phyloP scores from a whole-genome alignment of 2,888 invertebrate genomes.

The Diarsia dahlii region DNA sequence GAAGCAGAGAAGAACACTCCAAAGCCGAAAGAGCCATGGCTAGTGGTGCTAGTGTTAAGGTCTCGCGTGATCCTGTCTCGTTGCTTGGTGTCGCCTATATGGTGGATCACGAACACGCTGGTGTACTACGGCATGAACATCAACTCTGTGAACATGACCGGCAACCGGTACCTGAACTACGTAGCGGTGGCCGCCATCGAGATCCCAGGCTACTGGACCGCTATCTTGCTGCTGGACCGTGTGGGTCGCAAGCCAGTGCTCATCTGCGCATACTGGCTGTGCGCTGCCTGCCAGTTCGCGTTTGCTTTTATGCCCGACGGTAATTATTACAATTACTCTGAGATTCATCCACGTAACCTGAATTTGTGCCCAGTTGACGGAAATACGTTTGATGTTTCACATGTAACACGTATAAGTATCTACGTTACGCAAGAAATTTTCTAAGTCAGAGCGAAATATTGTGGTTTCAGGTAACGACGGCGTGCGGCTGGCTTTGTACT shows the following conservation, averaged over 20 bases:
- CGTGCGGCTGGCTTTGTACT: conserved; percentile 88
- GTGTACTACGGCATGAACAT: conserved; percentile 93
- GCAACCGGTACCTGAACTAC: conserved; percentile 93
- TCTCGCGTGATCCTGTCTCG: conserved; percentile 78
- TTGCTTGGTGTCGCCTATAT: conserved; percentile 88
- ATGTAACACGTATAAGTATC: too few relatives aligned
- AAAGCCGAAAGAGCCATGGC: conserved; percentile 81
- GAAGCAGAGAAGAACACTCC: conserved; percentile 78
- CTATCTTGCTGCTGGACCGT: conserved; percentile 91
- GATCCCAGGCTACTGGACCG: conserved; percentile 93
- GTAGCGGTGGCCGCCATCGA: conserved; percentile 92
- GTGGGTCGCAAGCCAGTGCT: conserved; percentile 92
- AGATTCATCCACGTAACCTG: not conserved
- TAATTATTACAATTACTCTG: conserved; percentile 68
- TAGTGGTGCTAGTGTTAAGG: conserved; percentile 77
- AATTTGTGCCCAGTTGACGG: not conserved
- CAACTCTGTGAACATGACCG: conserved; percentile 92
- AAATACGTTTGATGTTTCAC: not conserved
- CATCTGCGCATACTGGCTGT: conserved; percentile 91
- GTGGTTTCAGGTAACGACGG: conserved; percentile 74
- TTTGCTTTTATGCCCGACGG: conserved; percentile 91
- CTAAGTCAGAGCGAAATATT: not conserved
- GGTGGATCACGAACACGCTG: conserved; percentile 93
- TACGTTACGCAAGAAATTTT: not conserved
- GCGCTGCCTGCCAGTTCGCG: conserved; percentile 91